Percentiles rank a stretch among this genome's conserved stretches.
These are phyloP conservation scores for Edolisoma coerulescens DNA, from an alignment of 2,113 vertebrate genomes.

Conservation along the genomic window DNA sequence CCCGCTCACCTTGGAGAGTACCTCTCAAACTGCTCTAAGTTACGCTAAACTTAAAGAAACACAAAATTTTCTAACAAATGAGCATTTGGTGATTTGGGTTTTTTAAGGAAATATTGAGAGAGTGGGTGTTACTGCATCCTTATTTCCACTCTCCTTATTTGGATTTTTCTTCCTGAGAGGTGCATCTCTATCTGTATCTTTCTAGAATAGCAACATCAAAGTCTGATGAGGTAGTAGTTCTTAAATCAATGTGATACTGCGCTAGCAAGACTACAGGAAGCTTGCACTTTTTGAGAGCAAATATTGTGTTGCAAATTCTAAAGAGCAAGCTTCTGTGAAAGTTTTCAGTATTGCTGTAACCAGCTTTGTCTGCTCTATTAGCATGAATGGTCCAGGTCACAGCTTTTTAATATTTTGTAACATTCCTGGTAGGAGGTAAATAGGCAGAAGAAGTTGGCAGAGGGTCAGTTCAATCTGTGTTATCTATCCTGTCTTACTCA, in stretches of 20 bases:
- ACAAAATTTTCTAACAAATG: neutral
- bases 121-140: neutral
- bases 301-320: neutral
- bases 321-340: neutral
- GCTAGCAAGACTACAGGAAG: neutral
- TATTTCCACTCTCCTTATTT: neutral
- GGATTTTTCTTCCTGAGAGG: neutral
- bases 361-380: neutral
- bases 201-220: neutral
- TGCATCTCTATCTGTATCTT: neutral
- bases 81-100: neutral
- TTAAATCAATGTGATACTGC: neutral
- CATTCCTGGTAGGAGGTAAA: neutral
- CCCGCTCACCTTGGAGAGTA: neutral
- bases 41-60: neutral
- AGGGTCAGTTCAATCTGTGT: neutral
- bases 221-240: neutral
- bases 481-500: neutral
- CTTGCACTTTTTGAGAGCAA: neutral
- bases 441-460: neutral
- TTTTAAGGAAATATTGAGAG: neutral
- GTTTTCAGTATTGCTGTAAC: neutral
- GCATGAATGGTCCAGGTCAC: neutral
- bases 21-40: neutral
- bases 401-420: neutral